These are phyloP conservation scores for Distichodus sexfasciatus DNA, from an alignment of 2,797 vertebrate genomes.

Conservation along the genomic window DNA sequence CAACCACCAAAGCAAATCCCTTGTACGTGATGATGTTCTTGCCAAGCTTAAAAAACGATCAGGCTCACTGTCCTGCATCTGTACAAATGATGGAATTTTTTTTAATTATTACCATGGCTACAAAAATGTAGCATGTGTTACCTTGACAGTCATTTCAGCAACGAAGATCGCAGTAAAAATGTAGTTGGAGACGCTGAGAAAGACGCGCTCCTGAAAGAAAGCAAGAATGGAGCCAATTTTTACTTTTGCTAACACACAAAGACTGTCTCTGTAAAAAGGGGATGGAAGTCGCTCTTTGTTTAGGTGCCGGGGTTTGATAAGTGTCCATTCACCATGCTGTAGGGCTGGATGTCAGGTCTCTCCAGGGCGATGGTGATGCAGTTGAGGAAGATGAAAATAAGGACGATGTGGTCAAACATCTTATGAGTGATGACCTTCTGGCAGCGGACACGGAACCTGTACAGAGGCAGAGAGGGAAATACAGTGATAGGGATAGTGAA, in stretches of 20 bases:
- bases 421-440: conserved; percentile 91
- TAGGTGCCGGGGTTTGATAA: not conserved
- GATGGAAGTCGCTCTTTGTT: too few relatives aligned
- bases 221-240: conserved; percentile 2
- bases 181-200: conserved; percentile 93
- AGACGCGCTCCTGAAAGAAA: conserved; percentile 85
- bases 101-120: too few relatives aligned
- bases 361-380: conserved; percentile 97
- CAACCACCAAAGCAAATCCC: too few relatives aligned
- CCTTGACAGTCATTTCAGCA: conserved; percentile 83
- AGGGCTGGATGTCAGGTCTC: conserved; percentile 81
- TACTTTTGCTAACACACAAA: too few relatives aligned
- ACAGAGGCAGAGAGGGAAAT: conserved; percentile 14
- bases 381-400: conserved; percentile 97
- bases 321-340: conserved; percentile 82
- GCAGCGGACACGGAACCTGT: conserved; percentile 84
- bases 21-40: too few relatives aligned
- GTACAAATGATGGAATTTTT: not conserved
- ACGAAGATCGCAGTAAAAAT: conserved; percentile 96
- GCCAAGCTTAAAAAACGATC: too few relatives aligned
- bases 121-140: too few relatives aligned
- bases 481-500: too few relatives aligned
- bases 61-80: not conserved
- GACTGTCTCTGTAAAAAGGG: too few relatives aligned
- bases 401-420: conserved; percentile 94